Evolutionary conservation across 2,113 vertebrate species (phyloP), one percentile per base, ranked within the genome.

Genomic region (Thermophis baileyi): DNA sequence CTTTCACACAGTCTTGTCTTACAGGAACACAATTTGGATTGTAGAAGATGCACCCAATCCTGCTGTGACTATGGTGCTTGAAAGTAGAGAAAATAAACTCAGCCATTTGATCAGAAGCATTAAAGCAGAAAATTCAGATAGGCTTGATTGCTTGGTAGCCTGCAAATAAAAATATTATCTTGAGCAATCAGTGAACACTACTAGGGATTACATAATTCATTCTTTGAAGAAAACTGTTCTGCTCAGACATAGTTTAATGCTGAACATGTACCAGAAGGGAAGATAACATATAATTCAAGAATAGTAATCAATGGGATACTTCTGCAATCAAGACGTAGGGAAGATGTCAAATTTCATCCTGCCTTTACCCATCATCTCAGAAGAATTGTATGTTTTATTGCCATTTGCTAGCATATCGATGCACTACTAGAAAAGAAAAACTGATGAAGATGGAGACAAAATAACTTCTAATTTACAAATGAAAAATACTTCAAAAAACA

Each of bases 151-250:
- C 14, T 93, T 90, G 35, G 40, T 89, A 53, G n/a, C 57, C 87
- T 89, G 87, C 44, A 92, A 92, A 85, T 35, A 54, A 89, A 89
- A 92, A 92, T 69, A 85, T 89, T 60, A 86, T 85, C 60, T 60
- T 89, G 69, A 90, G 92, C 51, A 92, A 11, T 53, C 87, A 90
- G 89, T 46, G 47, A 90, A 30, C 46, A 90, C 8, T 86, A 40
- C 12, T 89, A 20, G 9, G 16, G 50, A 93, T 90, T 57, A 87
- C 46, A 93, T 69, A 89, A 93, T 53, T 69, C 86, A 12, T n/a
- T 35, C 25, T 93, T 93, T 90, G 47, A 30, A 47, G 53, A 89
- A 85, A 44, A 85, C 11, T 85, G 46, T 63, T 93, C 55, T 47
- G 60, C 35, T 69, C 55, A 54, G 55, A 47, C 57, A 44, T 54